phyloP scores from a whole-genome alignment of 2,797 vertebrate genomes.

The Pelodytes ibericus region DNA sequence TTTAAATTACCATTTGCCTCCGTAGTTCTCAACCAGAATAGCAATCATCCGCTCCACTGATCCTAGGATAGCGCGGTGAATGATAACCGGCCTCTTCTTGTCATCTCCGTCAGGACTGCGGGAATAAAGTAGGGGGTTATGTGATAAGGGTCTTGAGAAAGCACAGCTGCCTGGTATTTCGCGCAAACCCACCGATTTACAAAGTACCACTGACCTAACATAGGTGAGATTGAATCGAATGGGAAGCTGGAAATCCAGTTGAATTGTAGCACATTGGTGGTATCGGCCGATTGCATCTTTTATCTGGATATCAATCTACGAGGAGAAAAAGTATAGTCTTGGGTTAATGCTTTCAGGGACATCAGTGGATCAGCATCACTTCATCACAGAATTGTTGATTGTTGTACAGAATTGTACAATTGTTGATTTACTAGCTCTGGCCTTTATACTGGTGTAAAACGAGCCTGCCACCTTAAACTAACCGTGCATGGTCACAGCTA shows the following conservation, averaged over 20 bases:
- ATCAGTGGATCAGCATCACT: too few relatives aligned
- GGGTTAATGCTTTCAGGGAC: too few relatives aligned
- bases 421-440: too few relatives aligned
- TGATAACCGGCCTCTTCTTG: constrained; percentile 92
- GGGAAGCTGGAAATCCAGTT: constrained; percentile 95
- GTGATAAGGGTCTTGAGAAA: neutral
- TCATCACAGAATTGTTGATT: too few relatives aligned
- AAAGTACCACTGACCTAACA: constrained; percentile 80
- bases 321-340: neutral
- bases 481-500: too few relatives aligned
- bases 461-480: too few relatives aligned
- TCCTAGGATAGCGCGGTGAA: constrained; percentile 94
- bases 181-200: too few relatives aligned
- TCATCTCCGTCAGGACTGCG: constrained; percentile 90
- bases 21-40: constrained; percentile 95
- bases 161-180: too few relatives aligned
- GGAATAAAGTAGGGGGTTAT: neutral
- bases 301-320: constrained; percentile 96
- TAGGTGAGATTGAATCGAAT: constrained; percentile 93
- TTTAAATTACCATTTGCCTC: constrained; percentile 90
- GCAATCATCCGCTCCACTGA: constrained; percentile 98
- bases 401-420: too few relatives aligned
- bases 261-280: constrained; percentile 97
- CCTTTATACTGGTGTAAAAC: too few relatives aligned
- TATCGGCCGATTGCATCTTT: constrained; percentile 97